Evolutionary conservation across 1,140 invertebrate species (phyloP).

Genomic region (Nomia melanderi): DNA sequence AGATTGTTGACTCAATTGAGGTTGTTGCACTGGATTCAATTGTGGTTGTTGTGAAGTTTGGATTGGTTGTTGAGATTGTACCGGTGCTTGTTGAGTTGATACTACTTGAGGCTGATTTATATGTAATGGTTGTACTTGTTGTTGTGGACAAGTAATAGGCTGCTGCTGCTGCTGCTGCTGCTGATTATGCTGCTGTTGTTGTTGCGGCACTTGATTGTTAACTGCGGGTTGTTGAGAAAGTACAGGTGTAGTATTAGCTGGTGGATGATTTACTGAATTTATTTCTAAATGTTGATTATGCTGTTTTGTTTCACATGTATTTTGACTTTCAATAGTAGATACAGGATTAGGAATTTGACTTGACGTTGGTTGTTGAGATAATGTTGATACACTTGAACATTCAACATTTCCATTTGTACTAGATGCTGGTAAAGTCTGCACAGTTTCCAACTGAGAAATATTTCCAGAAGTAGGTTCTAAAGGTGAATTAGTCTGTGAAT

Average conservation of each 20-base stretch:
- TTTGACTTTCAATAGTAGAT: constrained; percentile 69
- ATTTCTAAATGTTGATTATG: constrained; percentile 71
- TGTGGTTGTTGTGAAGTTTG: constrained; percentile 68
- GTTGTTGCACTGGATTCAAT: constrained; percentile 41
- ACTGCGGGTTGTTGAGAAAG: constrained; percentile 58
- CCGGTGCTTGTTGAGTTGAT: constrained; percentile 48
- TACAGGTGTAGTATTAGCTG: constrained; percentile 44
- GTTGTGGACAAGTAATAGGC: constrained; percentile 59
- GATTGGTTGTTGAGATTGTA: constrained; percentile 54
- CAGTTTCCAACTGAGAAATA: constrained; percentile 70
- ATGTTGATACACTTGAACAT: constrained; percentile 65
- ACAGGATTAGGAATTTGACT: constrained; percentile 60
- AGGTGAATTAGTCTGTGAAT: constrained; percentile 64
- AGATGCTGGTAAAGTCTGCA: constrained; percentile 75
- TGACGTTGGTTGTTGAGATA: constrained; percentile 63
- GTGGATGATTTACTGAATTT: constrained; percentile 56
- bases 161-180: constrained; percentile 46
- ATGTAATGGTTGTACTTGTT: constrained; percentile 61
- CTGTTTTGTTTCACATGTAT: constrained; percentile 66
- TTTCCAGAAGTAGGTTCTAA: constrained; percentile 65
- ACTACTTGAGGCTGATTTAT: constrained; percentile 64
- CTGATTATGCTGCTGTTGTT: too few species aligned
- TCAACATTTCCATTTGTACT: constrained; percentile 77
- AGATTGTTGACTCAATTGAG: constrained; percentile 58
- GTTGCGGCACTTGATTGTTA: constrained; percentile 21